Percentiles rank a stretch among this genome's conserved stretches.
phyloP scores from a whole-genome alignment of 1,140 invertebrate genomes.

The Drosophila ananassae region DNA sequence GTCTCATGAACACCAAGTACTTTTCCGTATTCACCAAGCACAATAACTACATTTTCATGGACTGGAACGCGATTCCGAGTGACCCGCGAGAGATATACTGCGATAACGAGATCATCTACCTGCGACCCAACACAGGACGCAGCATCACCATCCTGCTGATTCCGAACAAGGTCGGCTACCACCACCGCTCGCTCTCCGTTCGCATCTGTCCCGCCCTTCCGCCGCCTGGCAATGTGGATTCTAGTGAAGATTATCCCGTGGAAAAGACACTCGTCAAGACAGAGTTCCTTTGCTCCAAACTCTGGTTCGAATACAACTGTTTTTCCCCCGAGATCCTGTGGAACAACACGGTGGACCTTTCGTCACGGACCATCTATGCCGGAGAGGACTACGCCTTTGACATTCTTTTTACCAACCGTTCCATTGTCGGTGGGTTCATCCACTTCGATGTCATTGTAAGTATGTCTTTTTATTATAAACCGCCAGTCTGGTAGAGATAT shows the following conservation, averaged over 20 bases:
- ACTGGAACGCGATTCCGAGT: slow-evolving; percentile 74
- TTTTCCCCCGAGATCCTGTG: slow-evolving; percentile 58
- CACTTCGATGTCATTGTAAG: slow-evolving; percentile 74
- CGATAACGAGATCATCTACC: slow-evolving; percentile 71
- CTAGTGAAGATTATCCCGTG: slow-evolving; percentile 28
- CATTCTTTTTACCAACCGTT: slow-evolving; percentile 62
- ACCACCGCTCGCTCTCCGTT: slow-evolving; percentile 57
- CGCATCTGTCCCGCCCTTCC: slow-evolving; percentile 64
- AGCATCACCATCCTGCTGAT: slow-evolving; percentile 67
- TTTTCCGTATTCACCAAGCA: slow-evolving; percentile 65
- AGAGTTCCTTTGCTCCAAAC: slow-evolving; percentile 60
- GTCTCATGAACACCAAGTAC: slow-evolving; percentile 58
- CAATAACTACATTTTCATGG: slow-evolving; percentile 72
- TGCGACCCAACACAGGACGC: slow-evolving; percentile 71
- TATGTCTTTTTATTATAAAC: not conserved
- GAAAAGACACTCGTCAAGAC: slow-evolving; percentile 47
- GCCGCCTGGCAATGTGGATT: not conserved
- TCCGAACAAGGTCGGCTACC: slow-evolving; percentile 66
- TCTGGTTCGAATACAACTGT: slow-evolving; percentile 76
- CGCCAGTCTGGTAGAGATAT: too few relatives aligned
- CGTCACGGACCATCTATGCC: slow-evolving; percentile 49
- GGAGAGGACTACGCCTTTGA: slow-evolving; percentile 65
- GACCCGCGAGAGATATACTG: slow-evolving; percentile 70
- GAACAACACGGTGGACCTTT: slow-evolving; percentile 48
- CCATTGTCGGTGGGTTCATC: slow-evolving; percentile 58